Evolutionary conservation across 2,797 vertebrate species (phyloP).

Genomic region (Cyprinodon diabolis): DNA sequence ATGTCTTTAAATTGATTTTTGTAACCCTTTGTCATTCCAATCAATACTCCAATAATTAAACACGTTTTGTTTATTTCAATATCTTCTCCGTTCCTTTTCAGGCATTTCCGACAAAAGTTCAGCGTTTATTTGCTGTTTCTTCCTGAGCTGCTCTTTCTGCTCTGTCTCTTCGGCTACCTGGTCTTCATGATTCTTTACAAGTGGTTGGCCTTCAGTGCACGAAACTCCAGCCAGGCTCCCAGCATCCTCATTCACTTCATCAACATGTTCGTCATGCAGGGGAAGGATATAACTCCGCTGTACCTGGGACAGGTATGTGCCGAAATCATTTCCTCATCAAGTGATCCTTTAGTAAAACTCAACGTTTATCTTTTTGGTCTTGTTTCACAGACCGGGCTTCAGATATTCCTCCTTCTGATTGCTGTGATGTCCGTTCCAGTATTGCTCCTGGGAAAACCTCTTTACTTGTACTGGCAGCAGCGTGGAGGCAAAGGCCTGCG

Average conservation of each 20-base stretch:
- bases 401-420: slow-evolving; percentile 85
- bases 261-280: slow-evolving; percentile 94
- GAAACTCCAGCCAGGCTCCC: slow-evolving; percentile 86
- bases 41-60: not conserved
- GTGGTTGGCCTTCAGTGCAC: slow-evolving; percentile 87
- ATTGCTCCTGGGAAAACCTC: slow-evolving; percentile 92
- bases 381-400: slow-evolving; percentile 82
- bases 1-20: not conserved
- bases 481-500: slow-evolving; percentile 87
- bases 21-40: not conserved
- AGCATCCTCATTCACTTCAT: slow-evolving; percentile 98
- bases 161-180: slow-evolving; percentile 95
- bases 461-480: slow-evolving; percentile 92
- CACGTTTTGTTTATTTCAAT: slow-evolving; percentile 6
- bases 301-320: slow-evolving; percentile 88
- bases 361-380: slow-evolving; percentile 22
- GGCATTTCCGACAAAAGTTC: slow-evolving; percentile 91
- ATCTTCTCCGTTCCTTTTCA: slow-evolving; percentile 54
- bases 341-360: slow-evolving; percentile 10
- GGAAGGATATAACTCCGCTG: slow-evolving; percentile 69
- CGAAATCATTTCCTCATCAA: not conserved
- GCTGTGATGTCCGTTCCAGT: slow-evolving; percentile 89
- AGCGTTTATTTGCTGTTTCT: slow-evolving; percentile 91
- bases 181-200: slow-evolving; percentile 95
- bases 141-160: slow-evolving; percentile 93